phyloP scores from a whole-genome alignment of 2,888 invertebrate species.

The Gandaritis pyraliata region DNA sequence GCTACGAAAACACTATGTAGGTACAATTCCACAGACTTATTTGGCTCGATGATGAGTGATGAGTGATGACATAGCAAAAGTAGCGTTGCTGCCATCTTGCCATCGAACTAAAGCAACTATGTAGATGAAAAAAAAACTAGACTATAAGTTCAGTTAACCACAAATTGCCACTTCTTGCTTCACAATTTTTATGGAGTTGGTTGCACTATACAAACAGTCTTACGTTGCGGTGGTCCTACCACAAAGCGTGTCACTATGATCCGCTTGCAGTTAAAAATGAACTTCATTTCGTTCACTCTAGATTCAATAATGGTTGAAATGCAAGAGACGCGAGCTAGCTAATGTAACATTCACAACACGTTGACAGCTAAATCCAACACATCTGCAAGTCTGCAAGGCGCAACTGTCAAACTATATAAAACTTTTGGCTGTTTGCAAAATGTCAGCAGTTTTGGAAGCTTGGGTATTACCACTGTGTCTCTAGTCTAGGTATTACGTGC shows the following conservation, averaged over 20 bases:
- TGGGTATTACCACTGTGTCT: neutral
- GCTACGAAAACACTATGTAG: constrained; percentile 29
- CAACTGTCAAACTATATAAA: constrained; percentile 6
- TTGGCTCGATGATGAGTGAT: neutral
- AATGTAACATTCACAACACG: neutral
- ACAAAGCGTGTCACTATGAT: neutral
- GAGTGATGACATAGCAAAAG: too few species aligned
- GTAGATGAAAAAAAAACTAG: too few species aligned
- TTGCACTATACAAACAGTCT: neutral
- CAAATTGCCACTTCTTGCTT: too few species aligned
- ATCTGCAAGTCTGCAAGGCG: constrained; percentile 1
- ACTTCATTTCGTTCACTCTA: neutral
- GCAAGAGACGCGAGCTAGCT: neutral
- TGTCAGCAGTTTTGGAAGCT: neutral
- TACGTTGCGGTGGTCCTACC: neutral
- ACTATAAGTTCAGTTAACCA: too few species aligned
- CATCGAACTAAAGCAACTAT: neutral
- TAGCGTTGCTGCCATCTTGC: neutral
- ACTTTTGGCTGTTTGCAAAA: neutral
- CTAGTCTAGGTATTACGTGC: too few species aligned
- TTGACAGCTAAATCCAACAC: neutral
- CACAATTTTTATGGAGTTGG: neutral
- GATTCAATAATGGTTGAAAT: constrained; percentile 1
- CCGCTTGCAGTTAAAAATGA: neutral
- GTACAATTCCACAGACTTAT: neutral